phyloP scores from a whole-genome alignment of 2,113 vertebrate genomes.

The Corvus moneduloides region DNA sequence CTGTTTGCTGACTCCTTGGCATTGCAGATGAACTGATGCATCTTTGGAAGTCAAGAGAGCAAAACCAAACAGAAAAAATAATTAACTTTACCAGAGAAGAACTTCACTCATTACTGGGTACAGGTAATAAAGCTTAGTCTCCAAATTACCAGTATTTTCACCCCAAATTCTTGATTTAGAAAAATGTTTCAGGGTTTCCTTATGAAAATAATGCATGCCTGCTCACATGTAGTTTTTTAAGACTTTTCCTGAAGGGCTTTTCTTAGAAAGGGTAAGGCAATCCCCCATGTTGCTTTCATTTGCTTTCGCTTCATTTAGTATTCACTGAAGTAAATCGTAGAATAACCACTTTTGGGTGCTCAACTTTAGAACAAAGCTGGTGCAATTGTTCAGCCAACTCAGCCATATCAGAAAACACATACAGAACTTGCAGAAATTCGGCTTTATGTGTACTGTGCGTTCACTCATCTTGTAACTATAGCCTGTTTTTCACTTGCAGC shows the following conservation, averaged over 20 bases:
- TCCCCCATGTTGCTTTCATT: rapidly evolving
- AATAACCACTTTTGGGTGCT: background rate
- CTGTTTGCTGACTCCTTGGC: background rate
- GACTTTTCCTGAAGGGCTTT: background rate
- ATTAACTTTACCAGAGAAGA: background rate
- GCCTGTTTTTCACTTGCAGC: background rate
- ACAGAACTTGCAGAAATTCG: background rate
- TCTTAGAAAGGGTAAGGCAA: background rate
- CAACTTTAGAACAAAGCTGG: background rate
- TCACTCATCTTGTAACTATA: background rate
- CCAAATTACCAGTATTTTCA: background rate
- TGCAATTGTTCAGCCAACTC: background rate
- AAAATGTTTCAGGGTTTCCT: background rate
- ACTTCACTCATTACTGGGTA: background rate
- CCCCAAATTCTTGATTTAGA: background rate
- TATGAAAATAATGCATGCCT: background rate
- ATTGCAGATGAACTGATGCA: background rate
- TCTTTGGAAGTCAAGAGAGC: background rate
- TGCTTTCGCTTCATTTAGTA: background rate
- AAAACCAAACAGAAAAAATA: background rate
- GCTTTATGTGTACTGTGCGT: background rate
- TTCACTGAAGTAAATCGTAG: background rate
- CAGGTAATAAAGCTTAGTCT: background rate
- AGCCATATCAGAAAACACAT: background rate
- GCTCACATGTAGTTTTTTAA: background rate